Evolutionary conservation across 2,888 invertebrate species (phyloP).

Genomic region (Epistrophella euchroma): DNA sequence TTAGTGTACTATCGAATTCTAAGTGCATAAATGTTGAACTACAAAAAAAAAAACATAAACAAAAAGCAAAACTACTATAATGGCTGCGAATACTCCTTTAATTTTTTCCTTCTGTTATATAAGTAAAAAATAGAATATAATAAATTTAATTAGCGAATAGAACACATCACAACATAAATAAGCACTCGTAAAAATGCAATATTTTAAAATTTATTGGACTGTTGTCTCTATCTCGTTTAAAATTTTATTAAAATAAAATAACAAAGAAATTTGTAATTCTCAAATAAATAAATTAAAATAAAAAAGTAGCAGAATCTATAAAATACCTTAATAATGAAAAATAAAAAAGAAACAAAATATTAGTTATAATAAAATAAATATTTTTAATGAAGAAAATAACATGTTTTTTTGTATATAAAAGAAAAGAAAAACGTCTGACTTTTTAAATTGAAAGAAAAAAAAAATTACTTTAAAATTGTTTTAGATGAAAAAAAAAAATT

Average conservation of each 20-base stretch:
- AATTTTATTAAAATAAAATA: conserved; percentile 28
- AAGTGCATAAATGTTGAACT: conserved; percentile 57
- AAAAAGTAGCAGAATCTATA: conserved; percentile 52
- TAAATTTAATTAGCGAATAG: conserved; percentile 66
- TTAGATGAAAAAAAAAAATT: conserved; percentile 34
- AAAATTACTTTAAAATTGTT: conserved; percentile 39
- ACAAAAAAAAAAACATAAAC: conserved; percentile 12
- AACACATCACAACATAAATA: conserved; percentile 61
- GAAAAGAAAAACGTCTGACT: conserved; percentile 53
- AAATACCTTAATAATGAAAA: neutral
- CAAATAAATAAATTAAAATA: conserved; percentile 32
- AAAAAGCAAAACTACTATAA: conserved; percentile 61
- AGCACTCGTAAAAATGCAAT: conserved; percentile 70
- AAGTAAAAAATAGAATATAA: conserved; percentile 57
- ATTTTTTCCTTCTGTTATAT: conserved; percentile 40
- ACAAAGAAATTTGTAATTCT: conserved; percentile 45
- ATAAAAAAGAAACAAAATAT: conserved; percentile 12
- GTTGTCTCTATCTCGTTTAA: conserved; percentile 57
- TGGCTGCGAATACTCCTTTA: conserved; percentile 72
- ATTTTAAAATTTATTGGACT: conserved; percentile 56
- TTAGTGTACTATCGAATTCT: conserved; percentile 61
- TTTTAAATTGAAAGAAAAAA: conserved; percentile 37
- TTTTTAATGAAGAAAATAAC: conserved; percentile 49
- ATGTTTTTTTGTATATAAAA: conserved; percentile 59
- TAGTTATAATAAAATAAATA: conserved; percentile 59